Evolutionary conservation across 2,888 invertebrate species (phyloP).

Genomic region (Limnephilus marmoratus): DNA sequence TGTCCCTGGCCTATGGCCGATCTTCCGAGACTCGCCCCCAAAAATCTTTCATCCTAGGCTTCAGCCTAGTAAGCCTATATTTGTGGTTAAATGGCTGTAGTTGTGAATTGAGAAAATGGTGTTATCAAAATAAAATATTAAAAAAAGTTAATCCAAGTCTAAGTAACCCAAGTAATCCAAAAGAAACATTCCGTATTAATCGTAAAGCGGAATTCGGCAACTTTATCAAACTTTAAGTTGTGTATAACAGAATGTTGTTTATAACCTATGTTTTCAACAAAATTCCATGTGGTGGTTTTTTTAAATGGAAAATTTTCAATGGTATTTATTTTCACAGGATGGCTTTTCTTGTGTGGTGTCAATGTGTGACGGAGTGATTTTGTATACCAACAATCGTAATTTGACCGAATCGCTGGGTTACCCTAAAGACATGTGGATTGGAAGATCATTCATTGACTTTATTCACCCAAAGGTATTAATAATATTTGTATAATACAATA

Average conservation of each 20-base stretch:
- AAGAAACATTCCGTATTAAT: no score
- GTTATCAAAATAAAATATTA: no score
- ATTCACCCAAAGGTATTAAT: constrained; percentile 84
- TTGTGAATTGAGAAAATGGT: no score
- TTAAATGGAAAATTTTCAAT: background rate
- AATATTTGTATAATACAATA: constrained; percentile 63
- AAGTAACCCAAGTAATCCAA: no score
- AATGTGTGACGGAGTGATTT: constrained; percentile 88
- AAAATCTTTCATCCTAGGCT: no score
- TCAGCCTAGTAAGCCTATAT: no score
- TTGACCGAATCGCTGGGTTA: constrained; percentile 85
- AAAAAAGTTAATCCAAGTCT: no score
- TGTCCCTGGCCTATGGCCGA: no score
- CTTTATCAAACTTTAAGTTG: background rate
- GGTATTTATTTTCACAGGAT: constrained; percentile 74
- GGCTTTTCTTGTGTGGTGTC: constrained; percentile 89
- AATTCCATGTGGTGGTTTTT: background rate
- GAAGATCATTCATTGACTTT: constrained; percentile 91
- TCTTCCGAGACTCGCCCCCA: no score
- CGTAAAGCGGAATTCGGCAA: background rate
- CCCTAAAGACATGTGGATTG: constrained; percentile 90
- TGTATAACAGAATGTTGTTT: background rate
- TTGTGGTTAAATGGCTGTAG: no score
- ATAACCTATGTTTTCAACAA: background rate
- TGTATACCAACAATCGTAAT: constrained; percentile 83